Conservation (phyloP, 1,140 invertebrate genomes). For the Penaeus vannamei region DNA sequence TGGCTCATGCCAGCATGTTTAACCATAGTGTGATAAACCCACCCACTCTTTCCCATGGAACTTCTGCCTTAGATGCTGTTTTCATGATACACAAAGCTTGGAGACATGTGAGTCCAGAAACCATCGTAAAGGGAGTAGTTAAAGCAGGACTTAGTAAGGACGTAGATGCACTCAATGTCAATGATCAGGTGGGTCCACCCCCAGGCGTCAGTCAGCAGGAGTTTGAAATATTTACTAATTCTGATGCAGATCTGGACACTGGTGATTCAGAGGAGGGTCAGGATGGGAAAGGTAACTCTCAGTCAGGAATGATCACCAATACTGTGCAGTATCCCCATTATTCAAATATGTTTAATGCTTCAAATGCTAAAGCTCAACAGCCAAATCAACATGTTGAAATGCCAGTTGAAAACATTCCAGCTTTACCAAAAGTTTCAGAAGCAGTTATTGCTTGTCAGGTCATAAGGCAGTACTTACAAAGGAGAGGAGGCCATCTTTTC, state of each 20-base stretch:
- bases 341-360: slow-evolving; percentile 33
- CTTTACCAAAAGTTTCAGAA: slow-evolving; percentile 43
- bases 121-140: slow-evolving; percentile 57
- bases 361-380: slow-evolving; percentile 27
- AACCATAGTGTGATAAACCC: slow-evolving; percentile 27
- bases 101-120: slow-evolving; percentile 63
- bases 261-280: slow-evolving; percentile 13
- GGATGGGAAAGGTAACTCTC: neutral
- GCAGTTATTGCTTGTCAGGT: slow-evolving; percentile 57
- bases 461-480: slow-evolving; percentile 54
- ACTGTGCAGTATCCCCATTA: slow-evolving; percentile 39
- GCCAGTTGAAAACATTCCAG: neutral
- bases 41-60: neutral
- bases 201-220: slow-evolving; percentile 51
- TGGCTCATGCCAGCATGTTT: slow-evolving; percentile 34
- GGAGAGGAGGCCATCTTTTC: slow-evolving; percentile 45
- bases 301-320: slow-evolving; percentile 28
- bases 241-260: slow-evolving; percentile 27
- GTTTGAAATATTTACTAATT: slow-evolving; percentile 46
- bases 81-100: slow-evolving; percentile 59
- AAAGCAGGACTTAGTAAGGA: slow-evolving; percentile 63
- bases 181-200: slow-evolving; percentile 46
- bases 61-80: slow-evolving; percentile 55
- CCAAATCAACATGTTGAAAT: slow-evolving; percentile 24
- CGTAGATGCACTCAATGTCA: slow-evolving; percentile 56